phyloP scores from a whole-genome alignment of 2,888 invertebrate genomes.

The Gastracanthus pulcherrimus region DNA sequence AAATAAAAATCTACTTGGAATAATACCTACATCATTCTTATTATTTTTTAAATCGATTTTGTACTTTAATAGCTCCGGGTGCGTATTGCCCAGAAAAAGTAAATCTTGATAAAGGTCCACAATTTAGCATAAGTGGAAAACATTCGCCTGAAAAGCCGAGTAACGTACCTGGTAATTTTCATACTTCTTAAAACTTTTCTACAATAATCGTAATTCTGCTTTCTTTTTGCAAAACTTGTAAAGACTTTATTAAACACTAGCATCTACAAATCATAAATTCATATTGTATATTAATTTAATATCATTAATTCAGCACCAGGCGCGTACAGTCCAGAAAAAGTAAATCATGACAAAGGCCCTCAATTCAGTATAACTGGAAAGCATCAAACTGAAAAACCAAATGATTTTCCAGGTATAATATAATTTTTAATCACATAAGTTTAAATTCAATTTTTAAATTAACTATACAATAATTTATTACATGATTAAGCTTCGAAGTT shows the following conservation, averaged over 20 bases:
- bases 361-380: constrained; percentile 89
- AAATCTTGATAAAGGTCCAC: constrained; percentile 81
- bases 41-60: background rate
- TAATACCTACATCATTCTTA: background rate
- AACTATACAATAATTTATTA: background rate
- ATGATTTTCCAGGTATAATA: constrained; percentile 80
- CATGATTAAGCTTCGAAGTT: background rate
- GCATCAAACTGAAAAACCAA: constrained; percentile 81
- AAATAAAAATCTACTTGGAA: background rate
- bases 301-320: constrained; percentile 73
- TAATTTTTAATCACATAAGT: background rate
- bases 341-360: constrained; percentile 81
- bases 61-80: constrained; percentile 74
- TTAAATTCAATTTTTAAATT: background rate
- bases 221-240: too few relatives aligned
- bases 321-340: constrained; percentile 61
- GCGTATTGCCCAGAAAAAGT: constrained; percentile 62
- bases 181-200: too few relatives aligned
- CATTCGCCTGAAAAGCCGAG: constrained; percentile 81
- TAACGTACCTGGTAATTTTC: constrained; percentile 79
- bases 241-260: too few relatives aligned
- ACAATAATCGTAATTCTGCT: too few relatives aligned
- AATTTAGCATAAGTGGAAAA: constrained; percentile 88
- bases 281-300: background rate
- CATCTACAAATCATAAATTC: too few relatives aligned